These are phyloP conservation scores for Eudasyphora cyanicolor DNA, from an alignment of 2,888 invertebrate genomes.

Conservation along the genomic window DNA sequence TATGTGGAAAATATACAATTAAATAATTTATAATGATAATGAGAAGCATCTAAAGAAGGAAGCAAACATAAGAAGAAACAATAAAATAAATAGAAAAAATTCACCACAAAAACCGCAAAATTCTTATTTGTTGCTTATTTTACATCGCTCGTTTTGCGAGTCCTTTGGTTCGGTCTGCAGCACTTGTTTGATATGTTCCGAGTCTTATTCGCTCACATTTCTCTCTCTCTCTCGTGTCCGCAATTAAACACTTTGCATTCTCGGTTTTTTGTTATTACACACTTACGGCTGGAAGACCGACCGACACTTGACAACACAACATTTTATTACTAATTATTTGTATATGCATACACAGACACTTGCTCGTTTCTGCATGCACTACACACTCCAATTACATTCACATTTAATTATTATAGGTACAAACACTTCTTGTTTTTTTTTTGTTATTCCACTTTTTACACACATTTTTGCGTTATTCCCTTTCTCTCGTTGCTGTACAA, in stretches of 20 bases:
- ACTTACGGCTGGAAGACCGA: background rate
- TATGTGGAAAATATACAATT: background rate
- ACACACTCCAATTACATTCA: conserved; percentile 2
- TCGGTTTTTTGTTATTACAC: background rate
- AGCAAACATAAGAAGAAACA: background rate
- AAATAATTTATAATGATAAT: conserved; percentile 2
- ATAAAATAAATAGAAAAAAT: background rate
- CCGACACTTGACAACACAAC: background rate
- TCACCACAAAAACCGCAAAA: conserved; percentile 3
- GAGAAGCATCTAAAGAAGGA: background rate
- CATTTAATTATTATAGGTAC: background rate
- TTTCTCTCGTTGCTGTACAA: conserved; percentile 35
- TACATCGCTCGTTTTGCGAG: background rate
- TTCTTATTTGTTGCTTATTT: background rate
- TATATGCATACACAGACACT: background rate
- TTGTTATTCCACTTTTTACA: background rate
- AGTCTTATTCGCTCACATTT: background rate
- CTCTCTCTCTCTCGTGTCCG: too few relatives aligned
- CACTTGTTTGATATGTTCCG: conserved; percentile 5
- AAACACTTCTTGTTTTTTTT: background rate
- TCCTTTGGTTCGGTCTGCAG: background rate
- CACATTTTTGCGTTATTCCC: conserved; percentile 32
- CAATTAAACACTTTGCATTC: too few relatives aligned
- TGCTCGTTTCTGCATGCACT: background rate
- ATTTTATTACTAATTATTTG: conserved; percentile 17